Percentiles rank a stretch among this genome's conserved stretches.
Conservation (phyloP, 2,888 invertebrate genomes). For the Seira musarum region DNA sequence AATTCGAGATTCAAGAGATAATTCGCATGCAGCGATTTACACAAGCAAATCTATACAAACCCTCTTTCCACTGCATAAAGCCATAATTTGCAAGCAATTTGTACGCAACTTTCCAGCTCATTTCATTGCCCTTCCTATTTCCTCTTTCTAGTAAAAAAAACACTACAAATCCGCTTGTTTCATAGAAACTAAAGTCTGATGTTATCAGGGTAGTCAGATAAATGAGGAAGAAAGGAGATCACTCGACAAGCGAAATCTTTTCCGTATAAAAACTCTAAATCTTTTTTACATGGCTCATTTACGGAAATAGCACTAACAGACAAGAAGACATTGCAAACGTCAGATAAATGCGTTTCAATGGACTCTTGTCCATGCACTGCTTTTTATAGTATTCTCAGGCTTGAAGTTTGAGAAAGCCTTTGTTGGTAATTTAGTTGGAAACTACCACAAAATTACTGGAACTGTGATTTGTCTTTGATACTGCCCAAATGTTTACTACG, state of each 20-base stretch:
- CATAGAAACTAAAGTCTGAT: background rate
- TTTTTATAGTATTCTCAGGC: background rate
- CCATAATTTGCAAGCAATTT: slow-evolving; percentile 26
- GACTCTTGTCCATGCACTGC: background rate
- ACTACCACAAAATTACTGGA: background rate
- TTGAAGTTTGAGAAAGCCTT: too few species aligned
- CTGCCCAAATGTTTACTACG: too few species aligned
- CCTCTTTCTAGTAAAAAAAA: background rate
- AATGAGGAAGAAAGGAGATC: background rate
- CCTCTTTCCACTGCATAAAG: background rate
- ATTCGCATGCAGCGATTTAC: too few species aligned
- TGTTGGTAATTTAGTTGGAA: background rate
- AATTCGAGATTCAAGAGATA: too few species aligned
- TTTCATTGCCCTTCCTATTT: slow-evolving; percentile 21
- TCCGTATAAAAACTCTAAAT: slow-evolving; percentile 6
- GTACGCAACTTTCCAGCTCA: slow-evolving; percentile 37
- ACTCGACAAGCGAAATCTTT: background rate
- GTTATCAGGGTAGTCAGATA: background rate
- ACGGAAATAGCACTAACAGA: slow-evolving; percentile 11
- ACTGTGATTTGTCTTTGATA: too few species aligned
- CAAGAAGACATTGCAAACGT: background rate
- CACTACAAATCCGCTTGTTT: background rate
- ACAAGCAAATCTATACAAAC: too few species aligned
- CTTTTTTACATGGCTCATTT: slow-evolving; percentile 39
- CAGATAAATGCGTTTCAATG: background rate